These are phyloP conservation scores for Grallaria varia DNA, from an alignment of 2,113 vertebrate genomes.

Conservation along the genomic window DNA sequence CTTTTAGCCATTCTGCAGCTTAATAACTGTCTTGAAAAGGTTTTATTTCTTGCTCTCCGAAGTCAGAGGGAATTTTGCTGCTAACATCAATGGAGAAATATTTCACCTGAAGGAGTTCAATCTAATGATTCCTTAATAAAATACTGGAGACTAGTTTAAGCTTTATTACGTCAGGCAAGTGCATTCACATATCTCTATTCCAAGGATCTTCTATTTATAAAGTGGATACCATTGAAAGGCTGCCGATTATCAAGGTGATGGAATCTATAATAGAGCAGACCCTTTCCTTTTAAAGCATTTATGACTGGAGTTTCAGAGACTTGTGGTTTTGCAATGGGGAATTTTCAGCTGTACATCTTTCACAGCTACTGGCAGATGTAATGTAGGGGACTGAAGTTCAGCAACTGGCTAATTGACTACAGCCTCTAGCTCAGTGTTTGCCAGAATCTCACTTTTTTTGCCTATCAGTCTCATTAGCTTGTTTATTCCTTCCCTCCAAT, in stretches of 20 bases:
- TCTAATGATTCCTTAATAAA: constrained; percentile 31
- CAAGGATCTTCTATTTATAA: background rate
- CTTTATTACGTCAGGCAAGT: background rate
- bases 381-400: background rate
- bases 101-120: background rate
- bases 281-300: background rate
- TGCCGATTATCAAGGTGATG: background rate
- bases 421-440: background rate
- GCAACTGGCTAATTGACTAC: constrained; percentile 6
- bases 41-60: background rate
- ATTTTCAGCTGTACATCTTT: background rate
- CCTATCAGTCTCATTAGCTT: background rate
- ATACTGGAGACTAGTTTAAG: background rate
- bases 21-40: background rate
- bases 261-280: background rate
- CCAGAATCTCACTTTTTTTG: background rate
- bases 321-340: background rate
- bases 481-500: background rate
- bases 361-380: background rate
- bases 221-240: background rate
- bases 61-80: background rate
- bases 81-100: background rate
- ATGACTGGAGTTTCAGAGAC: background rate
- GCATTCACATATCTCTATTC: background rate
- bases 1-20: background rate